Base-by-base conservation (phyloP, 30 jellyfish, hydroid and myxozoan species). In the Hydractinia symbiolongicarpus region DNA sequence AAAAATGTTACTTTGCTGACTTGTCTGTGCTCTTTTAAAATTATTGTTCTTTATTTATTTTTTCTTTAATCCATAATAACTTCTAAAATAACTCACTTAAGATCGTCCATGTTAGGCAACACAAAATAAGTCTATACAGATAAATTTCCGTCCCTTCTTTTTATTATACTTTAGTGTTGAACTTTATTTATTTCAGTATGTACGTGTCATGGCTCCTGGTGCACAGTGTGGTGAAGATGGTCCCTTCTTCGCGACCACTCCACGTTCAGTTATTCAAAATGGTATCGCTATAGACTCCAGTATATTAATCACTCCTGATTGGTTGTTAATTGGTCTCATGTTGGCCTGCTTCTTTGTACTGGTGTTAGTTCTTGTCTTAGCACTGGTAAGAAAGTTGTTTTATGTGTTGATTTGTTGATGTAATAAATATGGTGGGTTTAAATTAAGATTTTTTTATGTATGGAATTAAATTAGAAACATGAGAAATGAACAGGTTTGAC, bases 121-220 rank as follows among this genome's bases (percentile, higher is more conserved):
- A 30, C 44, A 30, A 30, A 30, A 30, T 30, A 30, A 30, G 44
- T 30, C 44, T 30, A 30, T 30, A 30, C 44, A 30, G 44, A 30
- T 30, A 30, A 30, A 30, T 30, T 30, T 30, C 44, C 2, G 44
- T 30, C 2, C 44, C 2, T 30, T 30, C 44, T 30, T 30, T 30
- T 30, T 30, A 30, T 30, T 30, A 30, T 30, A 30, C 44, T 30
- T 30, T 30, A 30, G 44, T 30, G 44, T 30, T 30, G 44, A 30
- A 30, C 44, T 6, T 64, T 1, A 51, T 64, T 8, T 13, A 5
- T 82, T 83, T 30, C 69, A 91, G 98, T 91, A 81, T 73, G 78
- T 91, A 44, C 95, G 98, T 82, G 98, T 91, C 66, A 91, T 91
- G 98, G 98, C 96, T 40, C 79, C 76, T 55, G 98, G 98, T 13